A percentile compares a stretch with the other conserved stretches of the same genome.
Conservation (phyloP, 2,113 vertebrate genomes). For the Cricetomys ansorgei region DNA sequence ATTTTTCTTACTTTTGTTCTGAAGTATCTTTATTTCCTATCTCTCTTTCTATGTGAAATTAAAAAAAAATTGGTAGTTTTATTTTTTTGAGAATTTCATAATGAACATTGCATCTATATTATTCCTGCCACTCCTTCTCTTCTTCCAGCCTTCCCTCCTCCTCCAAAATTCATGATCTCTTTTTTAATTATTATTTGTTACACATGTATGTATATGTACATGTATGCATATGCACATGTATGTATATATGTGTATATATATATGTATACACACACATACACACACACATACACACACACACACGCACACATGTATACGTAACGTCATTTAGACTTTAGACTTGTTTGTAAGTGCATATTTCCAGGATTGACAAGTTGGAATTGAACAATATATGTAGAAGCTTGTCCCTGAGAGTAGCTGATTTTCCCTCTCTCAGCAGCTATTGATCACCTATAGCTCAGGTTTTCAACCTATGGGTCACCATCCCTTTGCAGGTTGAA, state of each 20-base stretch:
- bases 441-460: neutral
- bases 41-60: neutral
- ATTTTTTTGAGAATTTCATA: neutral
- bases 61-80: neutral
- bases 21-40: neutral
- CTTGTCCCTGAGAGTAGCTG: neutral
- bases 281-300: too few relatives aligned
- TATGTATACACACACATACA: too few relatives aligned
- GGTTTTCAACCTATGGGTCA: too few relatives aligned
- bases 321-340: too few relatives aligned
- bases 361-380: neutral
- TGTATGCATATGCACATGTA: neutral
- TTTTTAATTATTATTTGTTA: neutral
- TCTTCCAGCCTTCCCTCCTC: fast-evolving
- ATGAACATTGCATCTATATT: neutral
- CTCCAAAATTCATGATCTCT: neutral
- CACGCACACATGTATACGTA: neutral
- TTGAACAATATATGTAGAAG: too few relatives aligned
- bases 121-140: neutral
- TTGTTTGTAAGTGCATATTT: neutral
- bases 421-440: neutral
- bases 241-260: too few relatives aligned
- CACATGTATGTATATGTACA: neutral
- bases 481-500: too few relatives aligned
- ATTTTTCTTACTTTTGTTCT: neutral